Percentiles rank a stretch among this genome's conserved stretches.
phyloP scores from a whole-genome alignment of 1,140 invertebrate species.

The Temnothorax longispinosus region DNA sequence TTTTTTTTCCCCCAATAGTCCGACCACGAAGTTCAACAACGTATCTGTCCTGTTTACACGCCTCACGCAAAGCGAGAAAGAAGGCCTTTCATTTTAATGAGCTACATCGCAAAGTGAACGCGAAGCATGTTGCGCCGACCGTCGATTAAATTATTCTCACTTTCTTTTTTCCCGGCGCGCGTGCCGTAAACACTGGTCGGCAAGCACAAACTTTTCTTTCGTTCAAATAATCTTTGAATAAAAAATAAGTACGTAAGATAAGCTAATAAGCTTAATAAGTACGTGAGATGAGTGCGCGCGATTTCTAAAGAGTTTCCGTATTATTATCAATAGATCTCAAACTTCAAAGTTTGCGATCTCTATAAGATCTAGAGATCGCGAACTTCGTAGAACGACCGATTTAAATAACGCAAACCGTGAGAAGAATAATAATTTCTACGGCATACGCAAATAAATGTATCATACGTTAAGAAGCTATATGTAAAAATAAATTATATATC shows the following conservation, averaged over 20 bases:
- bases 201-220: not conserved
- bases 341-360: too few species aligned
- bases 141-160: not conserved
- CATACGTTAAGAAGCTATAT: not conserved
- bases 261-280: not conserved
- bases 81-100: constrained; percentile 60
- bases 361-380: not conserved
- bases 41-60: constrained; percentile 22
- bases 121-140: not conserved
- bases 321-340: too few species aligned
- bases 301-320: not conserved
- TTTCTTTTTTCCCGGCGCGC: constrained; percentile 4
- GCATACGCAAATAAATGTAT: not conserved
- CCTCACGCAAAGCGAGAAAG: not conserved
- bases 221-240: not conserved
- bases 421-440: not conserved
- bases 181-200: not conserved
- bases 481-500: constrained; percentile 22
- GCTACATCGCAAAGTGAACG: not conserved
- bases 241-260: not conserved
- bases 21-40: constrained; percentile 55
- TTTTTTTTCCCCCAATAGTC: not conserved
- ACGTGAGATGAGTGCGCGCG: not conserved
- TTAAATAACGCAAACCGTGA: not conserved
- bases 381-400: not conserved